Evolutionary conservation across 2,888 invertebrate genomes (phyloP).

Genomic region (Sarcophaga rosellei): DNA sequence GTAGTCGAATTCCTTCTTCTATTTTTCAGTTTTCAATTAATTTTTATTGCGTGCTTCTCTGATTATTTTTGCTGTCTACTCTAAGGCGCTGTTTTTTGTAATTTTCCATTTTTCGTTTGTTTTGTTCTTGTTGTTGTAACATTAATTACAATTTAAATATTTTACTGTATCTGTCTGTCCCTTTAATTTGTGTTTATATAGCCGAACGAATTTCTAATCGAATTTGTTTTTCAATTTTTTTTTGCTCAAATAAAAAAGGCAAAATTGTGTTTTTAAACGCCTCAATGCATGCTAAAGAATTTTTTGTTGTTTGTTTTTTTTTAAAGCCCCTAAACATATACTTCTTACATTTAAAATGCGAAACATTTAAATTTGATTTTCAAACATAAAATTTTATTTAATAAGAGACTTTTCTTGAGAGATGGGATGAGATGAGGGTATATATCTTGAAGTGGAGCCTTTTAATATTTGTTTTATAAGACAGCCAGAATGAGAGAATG

Average conservation of each 20-base stretch:
- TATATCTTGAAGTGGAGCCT: background rate
- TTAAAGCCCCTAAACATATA: background rate
- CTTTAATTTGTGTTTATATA: background rate
- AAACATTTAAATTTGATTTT: constrained; percentile 7
- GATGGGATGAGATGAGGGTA: background rate
- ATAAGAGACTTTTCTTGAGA: background rate
- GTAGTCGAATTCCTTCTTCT: too few relatives aligned
- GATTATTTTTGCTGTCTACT: too few relatives aligned
- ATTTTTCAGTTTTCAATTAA: too few relatives aligned
- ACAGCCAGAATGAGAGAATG: too few relatives aligned
- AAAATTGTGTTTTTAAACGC: constrained; percentile 8
- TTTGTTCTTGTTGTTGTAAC: too few relatives aligned
- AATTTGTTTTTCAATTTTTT: background rate
- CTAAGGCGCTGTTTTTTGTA: too few relatives aligned
- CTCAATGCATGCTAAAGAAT: background rate
- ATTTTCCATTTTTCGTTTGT: too few relatives aligned
- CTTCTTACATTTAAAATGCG: background rate
- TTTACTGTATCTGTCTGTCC: background rate
- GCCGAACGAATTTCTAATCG: background rate
- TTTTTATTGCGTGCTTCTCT: too few relatives aligned
- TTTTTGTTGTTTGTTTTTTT: background rate
- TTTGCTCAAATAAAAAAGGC: background rate
- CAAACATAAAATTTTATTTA: background rate
- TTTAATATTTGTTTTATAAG: constrained; percentile 20
- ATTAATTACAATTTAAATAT: background rate